These are phyloP conservation scores for Eulemur rubriventer DNA, from an alignment of 2,797 vertebrate genomes.

Conservation along the genomic window DNA sequence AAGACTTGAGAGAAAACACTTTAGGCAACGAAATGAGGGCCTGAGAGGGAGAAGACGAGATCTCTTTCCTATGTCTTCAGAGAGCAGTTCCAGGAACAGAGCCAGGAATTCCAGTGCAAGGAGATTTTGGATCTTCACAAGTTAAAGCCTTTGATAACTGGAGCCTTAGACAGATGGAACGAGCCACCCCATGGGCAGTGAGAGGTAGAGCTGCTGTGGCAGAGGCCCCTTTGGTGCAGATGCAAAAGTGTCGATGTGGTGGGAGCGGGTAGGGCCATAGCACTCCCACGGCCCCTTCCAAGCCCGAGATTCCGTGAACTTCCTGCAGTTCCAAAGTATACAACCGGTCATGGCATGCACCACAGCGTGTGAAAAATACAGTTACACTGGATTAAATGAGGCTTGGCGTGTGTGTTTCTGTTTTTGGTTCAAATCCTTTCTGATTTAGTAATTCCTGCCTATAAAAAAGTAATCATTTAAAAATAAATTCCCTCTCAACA, in stretches of 20 bases:
- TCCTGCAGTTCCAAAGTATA: neutral
- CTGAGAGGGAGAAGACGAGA: neutral
- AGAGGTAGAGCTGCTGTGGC: neutral
- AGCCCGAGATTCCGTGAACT: neutral
- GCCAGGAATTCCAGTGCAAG: neutral
- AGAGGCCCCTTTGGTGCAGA: neutral
- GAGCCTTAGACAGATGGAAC: neutral
- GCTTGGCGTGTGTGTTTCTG: neutral
- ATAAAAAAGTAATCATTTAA: conserved; percentile 13
- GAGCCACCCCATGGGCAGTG: neutral
- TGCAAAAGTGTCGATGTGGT: neutral
- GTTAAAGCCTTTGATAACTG: neutral
- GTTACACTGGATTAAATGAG: neutral
- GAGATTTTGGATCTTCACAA: neutral
- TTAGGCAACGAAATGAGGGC: neutral
- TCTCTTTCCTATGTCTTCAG: neutral
- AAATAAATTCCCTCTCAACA: neutral
- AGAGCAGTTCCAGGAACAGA: neutral
- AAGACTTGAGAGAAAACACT: neutral
- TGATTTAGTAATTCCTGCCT: neutral
- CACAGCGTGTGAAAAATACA: neutral
- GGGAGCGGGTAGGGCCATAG: neutral
- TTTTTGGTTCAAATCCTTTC: neutral
- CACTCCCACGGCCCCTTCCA: neutral
- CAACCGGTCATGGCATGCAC: neutral